Evolutionary conservation across 2,888 invertebrate genomes (phyloP), one percentile per base, ranked within the genome.

Genomic region (Aporophyla nigra): DNA sequence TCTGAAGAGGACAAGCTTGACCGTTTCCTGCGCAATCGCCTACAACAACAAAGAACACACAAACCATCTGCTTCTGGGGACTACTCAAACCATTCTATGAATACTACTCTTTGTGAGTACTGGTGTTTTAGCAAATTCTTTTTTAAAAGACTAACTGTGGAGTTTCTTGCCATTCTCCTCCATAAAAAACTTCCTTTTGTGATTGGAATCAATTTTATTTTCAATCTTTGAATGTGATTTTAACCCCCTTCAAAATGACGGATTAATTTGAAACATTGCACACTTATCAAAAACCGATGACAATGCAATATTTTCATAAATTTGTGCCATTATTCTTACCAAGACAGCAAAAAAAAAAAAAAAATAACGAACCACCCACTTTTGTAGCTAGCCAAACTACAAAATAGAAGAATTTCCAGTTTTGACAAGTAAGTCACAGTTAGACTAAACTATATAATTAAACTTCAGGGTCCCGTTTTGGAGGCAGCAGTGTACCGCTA

Each of bases 1-100:
- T 97, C 95, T 88, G 97, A 96, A 89, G 98, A 96, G 90, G 98
- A 96, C 92, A 97, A 96, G 93, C 94, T 96, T 90, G 97, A 96
- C 92, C 97, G 95, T 90, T 97, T 93, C 91, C 94, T 95, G 65
- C 93, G 97, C 40, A 95, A 93, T 84, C 95, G 97, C 46, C 90
- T 96, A 33, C 95, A 95, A 84, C 90, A 96, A 33, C 95, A 95
- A 84, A 88, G 97, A 84, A 94, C 95, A 58, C 96, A 95, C 85
- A 96, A 96, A 87, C 90, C 95, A 10, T 92, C 95, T 12, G 92
- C 93, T 46, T 94, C 96, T 16, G 96, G 95, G 77, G 96, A 96
- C 83, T 94, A 93, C 82, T 94, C 95, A 10, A 88, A 91, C 53
- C 94, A 95, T 85, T 90, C 95, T 77, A 94, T 96, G 96, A 97